phyloP scores from a whole-genome alignment of 2,888 invertebrate genomes.

The Drosophila mulleri region DNA sequence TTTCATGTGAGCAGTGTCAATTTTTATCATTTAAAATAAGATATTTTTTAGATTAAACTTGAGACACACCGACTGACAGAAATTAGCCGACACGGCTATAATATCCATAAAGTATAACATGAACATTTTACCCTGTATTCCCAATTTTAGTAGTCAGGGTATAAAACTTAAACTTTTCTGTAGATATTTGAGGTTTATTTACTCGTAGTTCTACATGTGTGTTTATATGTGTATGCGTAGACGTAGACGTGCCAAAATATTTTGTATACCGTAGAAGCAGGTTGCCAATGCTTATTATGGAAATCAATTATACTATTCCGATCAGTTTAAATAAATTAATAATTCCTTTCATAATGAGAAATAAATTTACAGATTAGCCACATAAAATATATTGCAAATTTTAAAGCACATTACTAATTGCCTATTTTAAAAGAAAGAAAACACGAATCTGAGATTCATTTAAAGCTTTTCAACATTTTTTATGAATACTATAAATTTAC shows the following conservation, averaged over 20 bases:
- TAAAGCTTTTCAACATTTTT: no score
- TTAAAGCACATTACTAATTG: background rate
- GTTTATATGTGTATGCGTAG: background rate
- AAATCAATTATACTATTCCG: background rate
- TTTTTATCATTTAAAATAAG: no score
- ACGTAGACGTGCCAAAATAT: conserved; percentile 18
- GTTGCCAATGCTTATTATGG: background rate
- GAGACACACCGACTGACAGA: no score
- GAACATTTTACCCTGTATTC: background rate
- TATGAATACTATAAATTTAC: no score
- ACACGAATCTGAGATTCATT: no score
- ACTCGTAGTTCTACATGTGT: background rate
- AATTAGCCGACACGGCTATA: background rate
- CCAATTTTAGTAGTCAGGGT: background rate
- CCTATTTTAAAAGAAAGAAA: background rate
- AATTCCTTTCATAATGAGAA: background rate
- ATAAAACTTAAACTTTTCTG: background rate
- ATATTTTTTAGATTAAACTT: no score
- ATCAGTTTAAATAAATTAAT: background rate
- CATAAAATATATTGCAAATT: background rate
- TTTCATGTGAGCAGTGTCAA: no score
- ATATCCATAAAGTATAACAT: background rate
- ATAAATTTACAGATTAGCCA: background rate
- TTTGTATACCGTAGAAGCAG: conserved; percentile 41
- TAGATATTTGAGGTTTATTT: conserved; percentile 34